Evolutionary conservation across 1,140 invertebrate species (phyloP).

Genomic region (Drosophila nigromelanica): DNA sequence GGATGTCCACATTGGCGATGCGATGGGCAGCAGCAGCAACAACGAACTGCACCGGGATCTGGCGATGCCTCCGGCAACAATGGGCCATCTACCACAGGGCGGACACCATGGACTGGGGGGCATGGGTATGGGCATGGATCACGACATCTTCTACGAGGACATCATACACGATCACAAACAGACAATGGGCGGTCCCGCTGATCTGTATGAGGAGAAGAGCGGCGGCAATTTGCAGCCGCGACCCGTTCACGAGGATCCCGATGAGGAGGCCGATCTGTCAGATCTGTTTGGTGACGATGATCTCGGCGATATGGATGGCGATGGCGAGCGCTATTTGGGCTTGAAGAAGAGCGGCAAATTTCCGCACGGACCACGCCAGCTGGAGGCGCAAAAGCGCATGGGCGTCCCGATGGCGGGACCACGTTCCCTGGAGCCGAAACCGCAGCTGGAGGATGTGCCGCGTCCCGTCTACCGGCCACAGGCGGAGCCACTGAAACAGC

Average conservation of each 20-base stretch:
- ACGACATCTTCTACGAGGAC: conserved; percentile 87
- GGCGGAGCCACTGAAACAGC: conserved; percentile 62
- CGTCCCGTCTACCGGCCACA: conserved; percentile 75
- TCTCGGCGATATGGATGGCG: conserved; percentile 67
- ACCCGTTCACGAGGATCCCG: conserved; percentile 78
- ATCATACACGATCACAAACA: conserved; percentile 85
- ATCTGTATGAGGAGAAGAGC: conserved; percentile 73
- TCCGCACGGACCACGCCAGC: conserved; percentile 91
- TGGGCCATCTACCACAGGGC: conserved; percentile 30
- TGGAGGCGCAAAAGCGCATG: conserved; percentile 85
- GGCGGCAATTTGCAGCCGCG: conserved; percentile 65
- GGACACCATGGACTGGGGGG: conserved; percentile 31
- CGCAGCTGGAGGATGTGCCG: conserved; percentile 45
- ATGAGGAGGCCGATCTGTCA: conserved; percentile 74
- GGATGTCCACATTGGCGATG: conserved; percentile 72
- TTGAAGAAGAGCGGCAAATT: conserved; percentile 88
- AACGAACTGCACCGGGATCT: conserved; percentile 67
- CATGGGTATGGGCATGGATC: conserved; percentile 55
- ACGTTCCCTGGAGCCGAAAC: conserved; percentile 84
- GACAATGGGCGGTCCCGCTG: conserved; percentile 50
- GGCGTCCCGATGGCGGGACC: conserved; percentile 86
- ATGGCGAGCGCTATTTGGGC: conserved; percentile 76
- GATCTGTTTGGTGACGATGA: conserved; percentile 78
- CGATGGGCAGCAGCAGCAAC: conserved; percentile 65
- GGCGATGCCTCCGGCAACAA: conserved; percentile 36